phyloP scores from a whole-genome alignment of 1,140 invertebrate species.

The Ostrea edulis region DNA sequence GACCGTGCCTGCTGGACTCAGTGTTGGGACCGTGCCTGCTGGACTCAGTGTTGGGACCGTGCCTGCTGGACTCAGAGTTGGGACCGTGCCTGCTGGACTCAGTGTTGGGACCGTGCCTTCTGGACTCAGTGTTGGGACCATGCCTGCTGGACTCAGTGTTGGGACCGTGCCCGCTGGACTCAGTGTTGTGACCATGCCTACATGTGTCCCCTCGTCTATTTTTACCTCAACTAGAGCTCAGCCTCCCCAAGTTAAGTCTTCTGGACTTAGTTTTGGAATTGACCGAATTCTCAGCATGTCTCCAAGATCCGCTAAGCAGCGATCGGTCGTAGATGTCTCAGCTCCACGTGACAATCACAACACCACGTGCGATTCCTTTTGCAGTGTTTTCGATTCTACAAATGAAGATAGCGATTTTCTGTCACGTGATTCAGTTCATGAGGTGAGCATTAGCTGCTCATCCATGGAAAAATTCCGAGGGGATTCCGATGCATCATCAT shows the following conservation, averaged over 20 bases:
- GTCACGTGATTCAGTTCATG: constrained; percentile 16
- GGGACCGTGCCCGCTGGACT: no score
- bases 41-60: no score
- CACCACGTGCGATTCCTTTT: neutral
- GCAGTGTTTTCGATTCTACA: constrained; percentile 11
- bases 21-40: no score
- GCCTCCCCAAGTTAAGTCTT: neutral
- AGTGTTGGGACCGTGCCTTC: no score
- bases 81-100: no score
- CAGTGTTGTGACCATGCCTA: no score
- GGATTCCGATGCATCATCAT: constrained; percentile 6
- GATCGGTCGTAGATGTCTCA: neutral
- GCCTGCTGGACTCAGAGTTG: no score
- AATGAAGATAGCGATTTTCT: neutral
- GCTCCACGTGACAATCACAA: neutral
- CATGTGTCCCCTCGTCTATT: no score
- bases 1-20: no score
- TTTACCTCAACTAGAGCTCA: neutral
- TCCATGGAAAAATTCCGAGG: constrained; percentile 13
- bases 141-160: no score
- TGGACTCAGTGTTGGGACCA: no score
- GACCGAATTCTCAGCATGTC: constrained; percentile 18
- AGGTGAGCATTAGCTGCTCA: neutral
- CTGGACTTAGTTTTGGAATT: constrained; percentile 1
- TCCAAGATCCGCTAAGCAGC: neutral